Conservation (phyloP, 2,888 invertebrate genomes). For the Mactromeris polynyma region DNA sequence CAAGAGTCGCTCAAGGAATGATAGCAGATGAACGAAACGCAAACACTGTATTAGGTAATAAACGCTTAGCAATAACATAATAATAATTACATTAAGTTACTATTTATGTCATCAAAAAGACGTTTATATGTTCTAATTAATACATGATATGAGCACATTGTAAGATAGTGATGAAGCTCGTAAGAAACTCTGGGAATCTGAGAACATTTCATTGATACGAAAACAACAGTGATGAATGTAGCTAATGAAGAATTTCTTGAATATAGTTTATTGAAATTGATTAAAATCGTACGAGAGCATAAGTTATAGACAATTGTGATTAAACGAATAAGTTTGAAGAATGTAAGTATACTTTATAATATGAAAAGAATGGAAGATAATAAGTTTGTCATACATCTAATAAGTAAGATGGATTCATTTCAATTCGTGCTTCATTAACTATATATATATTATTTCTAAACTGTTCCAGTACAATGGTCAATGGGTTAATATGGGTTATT, state of each 20-base stretch:
- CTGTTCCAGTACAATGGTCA: no score
- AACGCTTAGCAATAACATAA: neutral
- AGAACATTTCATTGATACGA: constrained; percentile 9
- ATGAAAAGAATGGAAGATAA: no score
- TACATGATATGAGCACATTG: neutral
- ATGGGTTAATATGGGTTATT: no score
- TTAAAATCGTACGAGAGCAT: neutral
- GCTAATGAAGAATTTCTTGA: neutral
- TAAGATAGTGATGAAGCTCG: neutral
- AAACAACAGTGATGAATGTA: neutral
- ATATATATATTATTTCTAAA: no score
- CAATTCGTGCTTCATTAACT: no score
- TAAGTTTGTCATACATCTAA: no score
- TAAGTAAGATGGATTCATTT: no score
- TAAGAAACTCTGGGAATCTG: neutral
- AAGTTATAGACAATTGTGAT: neutral
- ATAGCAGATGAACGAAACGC: neutral
- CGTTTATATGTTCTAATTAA: constrained; percentile 11
- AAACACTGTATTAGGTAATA: constrained; percentile 7
- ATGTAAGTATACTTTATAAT: no score
- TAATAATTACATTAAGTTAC: constrained; percentile 18
- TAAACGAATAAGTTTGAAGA: no score
- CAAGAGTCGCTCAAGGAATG: neutral
- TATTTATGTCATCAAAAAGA: constrained; percentile 5
- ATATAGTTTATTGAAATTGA: neutral